Conservation (phyloP, 92 coral and sea anemone species). For the Palythoa grandiflora region DNA sequence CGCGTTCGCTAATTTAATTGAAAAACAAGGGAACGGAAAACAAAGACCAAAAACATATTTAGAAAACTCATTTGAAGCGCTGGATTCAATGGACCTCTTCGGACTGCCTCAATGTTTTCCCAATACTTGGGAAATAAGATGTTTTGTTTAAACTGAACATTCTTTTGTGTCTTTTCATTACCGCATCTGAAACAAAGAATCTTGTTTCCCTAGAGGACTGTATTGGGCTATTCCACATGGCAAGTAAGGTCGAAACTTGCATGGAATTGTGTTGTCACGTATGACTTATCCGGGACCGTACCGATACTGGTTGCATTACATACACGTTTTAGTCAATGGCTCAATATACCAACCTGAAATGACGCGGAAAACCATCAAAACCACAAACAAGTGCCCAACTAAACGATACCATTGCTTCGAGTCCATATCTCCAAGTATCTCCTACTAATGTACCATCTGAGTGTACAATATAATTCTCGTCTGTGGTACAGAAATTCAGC, state of each 20-base stretch:
- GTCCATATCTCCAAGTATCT: constrained; percentile 7
- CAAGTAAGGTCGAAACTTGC: too few relatives aligned
- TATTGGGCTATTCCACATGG: too few relatives aligned
- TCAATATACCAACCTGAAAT: constrained; percentile 22
- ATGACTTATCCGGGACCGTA: background rate
- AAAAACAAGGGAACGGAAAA: background rate
- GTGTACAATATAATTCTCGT: background rate
- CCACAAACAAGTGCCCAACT: background rate
- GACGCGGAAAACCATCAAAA: background rate
- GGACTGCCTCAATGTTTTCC: too few relatives aligned
- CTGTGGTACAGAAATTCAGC: background rate
- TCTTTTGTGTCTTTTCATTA: too few relatives aligned
- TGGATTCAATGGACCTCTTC: too few relatives aligned
- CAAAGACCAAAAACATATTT: background rate
- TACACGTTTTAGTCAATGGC: background rate
- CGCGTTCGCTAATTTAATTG: background rate
- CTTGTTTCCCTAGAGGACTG: too few relatives aligned
- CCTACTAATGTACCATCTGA: background rate
- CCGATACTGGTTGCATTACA: background rate
- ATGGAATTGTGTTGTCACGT: background rate
- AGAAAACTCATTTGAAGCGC: too few relatives aligned
- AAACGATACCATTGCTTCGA: background rate
- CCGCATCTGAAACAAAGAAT: too few relatives aligned
- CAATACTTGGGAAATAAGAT: too few relatives aligned
- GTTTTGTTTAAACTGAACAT: too few relatives aligned